phyloP scores from a whole-genome alignment of 2,888 invertebrate species.

The Nemurella pictetii region DNA sequence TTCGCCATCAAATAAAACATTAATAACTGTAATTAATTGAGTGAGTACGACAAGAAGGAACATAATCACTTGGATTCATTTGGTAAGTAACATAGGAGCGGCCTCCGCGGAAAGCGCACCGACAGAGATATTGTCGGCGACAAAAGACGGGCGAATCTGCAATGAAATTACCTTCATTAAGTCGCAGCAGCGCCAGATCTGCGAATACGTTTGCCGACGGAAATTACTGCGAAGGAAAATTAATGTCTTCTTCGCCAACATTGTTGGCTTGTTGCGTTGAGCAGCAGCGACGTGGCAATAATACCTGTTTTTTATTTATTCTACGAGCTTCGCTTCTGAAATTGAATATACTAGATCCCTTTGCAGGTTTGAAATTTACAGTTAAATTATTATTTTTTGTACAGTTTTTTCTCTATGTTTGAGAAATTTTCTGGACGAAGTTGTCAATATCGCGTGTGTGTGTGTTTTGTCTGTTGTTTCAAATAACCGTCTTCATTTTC shows the following conservation, averaged over 20 bases:
- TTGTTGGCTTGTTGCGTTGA: neutral
- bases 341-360: neutral
- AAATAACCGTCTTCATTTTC: too few relatives aligned
- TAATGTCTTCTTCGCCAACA: neutral
- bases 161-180: neutral
- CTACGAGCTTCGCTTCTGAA: neutral
- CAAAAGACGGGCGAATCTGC: neutral
- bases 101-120: neutral
- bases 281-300: neutral
- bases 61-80: neutral
- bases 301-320: neutral
- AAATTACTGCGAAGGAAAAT: neutral
- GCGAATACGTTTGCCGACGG: neutral
- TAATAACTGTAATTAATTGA: neutral
- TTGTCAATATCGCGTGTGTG: too few relatives aligned
- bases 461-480: neutral
- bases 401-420: too few relatives aligned
- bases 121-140: neutral
- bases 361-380: neutral
- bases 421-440: too few relatives aligned
- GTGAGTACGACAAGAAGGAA: neutral
- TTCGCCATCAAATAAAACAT: neutral
- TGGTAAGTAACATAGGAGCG: too few relatives aligned
- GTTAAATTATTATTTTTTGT: too few relatives aligned
- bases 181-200: neutral